Conservation (phyloP, 2,797 vertebrate species). For the Ibycter americanus region DNA sequence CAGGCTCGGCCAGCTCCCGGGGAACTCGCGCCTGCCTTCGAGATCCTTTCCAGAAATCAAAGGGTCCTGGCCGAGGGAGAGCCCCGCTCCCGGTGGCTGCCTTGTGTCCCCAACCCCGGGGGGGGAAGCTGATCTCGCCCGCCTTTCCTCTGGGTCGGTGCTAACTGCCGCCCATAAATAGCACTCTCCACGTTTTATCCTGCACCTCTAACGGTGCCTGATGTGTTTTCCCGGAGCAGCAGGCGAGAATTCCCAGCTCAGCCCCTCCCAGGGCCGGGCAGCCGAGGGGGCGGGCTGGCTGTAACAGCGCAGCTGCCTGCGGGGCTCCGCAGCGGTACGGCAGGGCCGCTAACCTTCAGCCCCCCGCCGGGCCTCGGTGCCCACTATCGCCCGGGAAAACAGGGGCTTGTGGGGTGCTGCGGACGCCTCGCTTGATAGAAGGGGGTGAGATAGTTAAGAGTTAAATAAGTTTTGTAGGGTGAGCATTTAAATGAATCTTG, state of each 20-base stretch:
- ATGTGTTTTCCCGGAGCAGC: not conserved
- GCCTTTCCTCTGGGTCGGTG: not conserved
- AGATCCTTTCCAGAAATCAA: not conserved
- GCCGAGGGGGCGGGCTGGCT: not conserved
- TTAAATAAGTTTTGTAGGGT: no score
- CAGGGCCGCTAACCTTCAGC: not conserved
- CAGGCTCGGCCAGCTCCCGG: not conserved
- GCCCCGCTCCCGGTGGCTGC: not conserved
- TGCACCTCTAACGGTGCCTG: no score
- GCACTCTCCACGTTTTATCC: not conserved
- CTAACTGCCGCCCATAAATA: not conserved
- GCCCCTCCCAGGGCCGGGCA: not conserved
- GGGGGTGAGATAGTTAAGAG: no score
- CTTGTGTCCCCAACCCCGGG: accelerated
- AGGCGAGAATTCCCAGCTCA: not conserved
- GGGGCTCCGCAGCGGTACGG: not conserved
- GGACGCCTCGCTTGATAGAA: accelerated
- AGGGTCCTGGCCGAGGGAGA: not conserved
- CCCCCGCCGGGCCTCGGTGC: not conserved
- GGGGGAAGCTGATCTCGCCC: accelerated
- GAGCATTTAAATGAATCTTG: no score
- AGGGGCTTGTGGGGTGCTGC: not conserved
- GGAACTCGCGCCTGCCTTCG: not conserved
- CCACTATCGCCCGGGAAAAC: accelerated
- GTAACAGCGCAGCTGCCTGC: not conserved